Conservation (phyloP, 92 coral and sea anemone species). For the Phenganax stokvisi region DNA sequence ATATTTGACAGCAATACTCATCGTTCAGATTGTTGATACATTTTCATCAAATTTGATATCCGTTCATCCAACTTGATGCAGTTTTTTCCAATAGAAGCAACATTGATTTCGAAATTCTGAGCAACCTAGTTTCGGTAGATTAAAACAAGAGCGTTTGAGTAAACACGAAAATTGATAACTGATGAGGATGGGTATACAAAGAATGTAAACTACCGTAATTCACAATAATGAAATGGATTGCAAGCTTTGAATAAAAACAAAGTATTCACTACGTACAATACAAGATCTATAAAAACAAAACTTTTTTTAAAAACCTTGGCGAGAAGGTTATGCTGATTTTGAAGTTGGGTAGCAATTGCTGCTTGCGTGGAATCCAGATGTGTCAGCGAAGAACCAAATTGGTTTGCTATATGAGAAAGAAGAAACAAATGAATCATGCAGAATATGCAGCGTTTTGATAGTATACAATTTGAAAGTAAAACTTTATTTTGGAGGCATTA, state of each 20-base stretch:
- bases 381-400: slow-evolving; percentile 84
- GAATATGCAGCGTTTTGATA: background rate
- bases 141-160: too few species aligned
- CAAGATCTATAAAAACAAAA: background rate
- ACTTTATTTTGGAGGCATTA: background rate
- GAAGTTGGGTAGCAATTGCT: slow-evolving; percentile 62
- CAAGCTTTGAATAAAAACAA: background rate
- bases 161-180: too few species aligned
- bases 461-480: background rate
- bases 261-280: background rate
- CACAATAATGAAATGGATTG: background rate
- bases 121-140: slow-evolving; percentile 53
- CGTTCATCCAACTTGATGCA: slow-evolving; percentile 81
- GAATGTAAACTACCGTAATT: background rate
- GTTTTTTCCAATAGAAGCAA: slow-evolving; percentile 84
- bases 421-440: background rate
- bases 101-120: slow-evolving; percentile 66
- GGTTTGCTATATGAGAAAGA: slow-evolving; percentile 55
- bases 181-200: too few species aligned
- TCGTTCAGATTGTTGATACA: slow-evolving; percentile 71
- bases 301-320: slow-evolving; percentile 53
- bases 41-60: slow-evolving; percentile 60
- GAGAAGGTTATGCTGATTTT: slow-evolving; percentile 68
- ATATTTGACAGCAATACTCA: slow-evolving; percentile 38
- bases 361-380: slow-evolving; percentile 86